These are phyloP conservation scores for Spermophilus dauricus DNA, from an alignment of 2,113 vertebrate genomes.

Conservation along the genomic window DNA sequence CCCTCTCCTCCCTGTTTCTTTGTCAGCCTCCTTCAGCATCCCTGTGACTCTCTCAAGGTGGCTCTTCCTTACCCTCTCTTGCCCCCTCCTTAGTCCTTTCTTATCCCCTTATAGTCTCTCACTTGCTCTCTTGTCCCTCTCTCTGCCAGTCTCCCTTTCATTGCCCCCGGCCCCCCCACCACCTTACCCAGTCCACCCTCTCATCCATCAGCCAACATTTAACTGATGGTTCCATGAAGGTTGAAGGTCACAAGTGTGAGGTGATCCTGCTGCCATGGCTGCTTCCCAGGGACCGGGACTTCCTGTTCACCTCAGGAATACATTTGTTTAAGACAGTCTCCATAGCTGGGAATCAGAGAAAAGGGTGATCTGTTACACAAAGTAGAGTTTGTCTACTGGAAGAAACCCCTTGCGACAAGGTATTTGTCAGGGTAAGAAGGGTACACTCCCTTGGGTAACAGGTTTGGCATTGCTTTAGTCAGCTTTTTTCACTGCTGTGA, in stretches of 20 bases:
- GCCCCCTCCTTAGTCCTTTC: neutral
- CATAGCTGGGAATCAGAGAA: neutral
- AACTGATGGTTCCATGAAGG: neutral
- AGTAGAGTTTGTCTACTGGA: neutral
- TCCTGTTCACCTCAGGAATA: neutral
- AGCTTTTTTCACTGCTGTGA: no score
- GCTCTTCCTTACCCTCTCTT: neutral
- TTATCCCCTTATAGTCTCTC: neutral
- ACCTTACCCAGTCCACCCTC: no score
- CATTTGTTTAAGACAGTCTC: neutral
- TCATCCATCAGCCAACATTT: accelerated
- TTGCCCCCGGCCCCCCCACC: neutral
- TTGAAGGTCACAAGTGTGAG: neutral
- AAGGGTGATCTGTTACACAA: neutral
- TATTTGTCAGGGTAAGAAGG: neutral
- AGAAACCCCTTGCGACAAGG: neutral
- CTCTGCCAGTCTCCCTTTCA: neutral
- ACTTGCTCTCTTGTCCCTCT: neutral
- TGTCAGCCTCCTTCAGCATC: neutral
- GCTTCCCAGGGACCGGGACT: neutral
- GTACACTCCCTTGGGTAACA: neutral
- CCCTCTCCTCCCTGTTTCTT: no score
- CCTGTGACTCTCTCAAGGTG: neutral
- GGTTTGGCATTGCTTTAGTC: neutral
- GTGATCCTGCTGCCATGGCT: neutral